Conservation (phyloP, 2,888 invertebrate species). For the Pachycephus smyrnensis region DNA sequence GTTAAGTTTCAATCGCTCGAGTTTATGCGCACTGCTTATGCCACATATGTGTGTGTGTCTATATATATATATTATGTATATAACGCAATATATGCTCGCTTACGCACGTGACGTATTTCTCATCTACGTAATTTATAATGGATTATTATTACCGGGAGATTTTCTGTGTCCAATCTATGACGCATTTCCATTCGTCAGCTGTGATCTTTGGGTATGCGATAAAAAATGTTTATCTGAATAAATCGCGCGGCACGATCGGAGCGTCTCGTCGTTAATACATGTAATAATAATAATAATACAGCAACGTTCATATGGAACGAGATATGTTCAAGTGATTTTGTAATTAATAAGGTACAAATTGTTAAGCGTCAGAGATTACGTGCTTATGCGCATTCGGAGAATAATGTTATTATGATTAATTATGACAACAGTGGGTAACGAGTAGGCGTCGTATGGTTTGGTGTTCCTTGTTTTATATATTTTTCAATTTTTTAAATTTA, state of each 20-base stretch:
- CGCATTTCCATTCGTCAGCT: neutral
- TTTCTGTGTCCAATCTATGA: neutral
- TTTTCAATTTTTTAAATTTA: neutral
- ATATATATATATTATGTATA: neutral
- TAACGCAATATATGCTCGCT: neutral
- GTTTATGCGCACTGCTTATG: no score
- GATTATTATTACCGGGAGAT: neutral
- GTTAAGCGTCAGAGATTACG: neutral
- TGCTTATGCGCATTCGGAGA: neutral
- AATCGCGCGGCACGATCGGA: neutral
- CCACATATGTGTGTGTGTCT: no score
- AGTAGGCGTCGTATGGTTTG: neutral
- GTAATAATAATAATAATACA: neutral
- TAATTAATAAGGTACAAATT: neutral
- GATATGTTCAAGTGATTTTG: neutral
- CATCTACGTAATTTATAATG: neutral
- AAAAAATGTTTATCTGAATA: neutral
- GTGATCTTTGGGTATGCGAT: neutral
- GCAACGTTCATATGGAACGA: neutral
- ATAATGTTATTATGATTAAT: neutral
- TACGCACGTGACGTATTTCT: neutral
- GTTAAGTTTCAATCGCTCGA: neutral
- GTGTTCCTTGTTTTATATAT: neutral
- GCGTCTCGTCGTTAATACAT: neutral
- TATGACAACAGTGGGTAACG: neutral